Percentiles rank a stretch among this genome's conserved stretches.
These are phyloP conservation scores for Agriopis leucophaearia DNA, from an alignment of 2,888 invertebrate species.

Conservation along the genomic window DNA sequence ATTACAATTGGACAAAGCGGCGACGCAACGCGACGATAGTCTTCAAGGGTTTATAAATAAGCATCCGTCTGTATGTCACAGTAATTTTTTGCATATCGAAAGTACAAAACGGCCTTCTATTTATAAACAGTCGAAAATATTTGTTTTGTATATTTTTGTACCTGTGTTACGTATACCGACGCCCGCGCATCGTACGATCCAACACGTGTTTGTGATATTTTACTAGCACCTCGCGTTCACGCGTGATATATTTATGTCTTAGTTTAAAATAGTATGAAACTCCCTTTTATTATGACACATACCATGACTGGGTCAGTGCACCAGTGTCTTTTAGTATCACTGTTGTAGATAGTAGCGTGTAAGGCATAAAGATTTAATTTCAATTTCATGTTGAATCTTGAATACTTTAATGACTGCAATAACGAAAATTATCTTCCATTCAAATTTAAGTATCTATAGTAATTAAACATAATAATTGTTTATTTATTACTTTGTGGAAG, in stretches of 20 bases:
- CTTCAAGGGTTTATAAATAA: too few species aligned
- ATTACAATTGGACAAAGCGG: not conserved
- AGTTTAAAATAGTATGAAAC: constrained; percentile 1
- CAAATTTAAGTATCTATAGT: too few species aligned
- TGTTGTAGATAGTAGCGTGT: too few species aligned
- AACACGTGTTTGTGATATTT: constrained; percentile 40
- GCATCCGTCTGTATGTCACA: not conserved
- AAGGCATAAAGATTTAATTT: too few species aligned
- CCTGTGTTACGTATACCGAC: constrained; percentile 31
- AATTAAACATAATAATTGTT: too few species aligned
- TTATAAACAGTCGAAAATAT: constrained; percentile 37
- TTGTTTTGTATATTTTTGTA: constrained; percentile 39
- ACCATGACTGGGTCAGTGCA: constrained; percentile 2
- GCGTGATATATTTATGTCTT: constrained; percentile 16
- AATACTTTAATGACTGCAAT: too few species aligned
- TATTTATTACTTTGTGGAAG: too few species aligned
- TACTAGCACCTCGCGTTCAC: constrained; percentile 18
- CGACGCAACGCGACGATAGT: not conserved
- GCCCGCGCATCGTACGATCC: constrained; percentile 38
- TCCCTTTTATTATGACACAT: constrained; percentile 1
- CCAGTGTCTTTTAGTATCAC: not conserved
- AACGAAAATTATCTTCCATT: too few species aligned
- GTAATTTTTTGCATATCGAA: constrained; percentile 26
- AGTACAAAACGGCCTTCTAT: constrained; percentile 25
- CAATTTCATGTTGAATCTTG: too few species aligned